Evolutionary conservation across 2,797 vertebrate genomes (phyloP), one percentile per base, ranked within the genome.

Genomic region (Acanthurus leucopareius): DNA sequence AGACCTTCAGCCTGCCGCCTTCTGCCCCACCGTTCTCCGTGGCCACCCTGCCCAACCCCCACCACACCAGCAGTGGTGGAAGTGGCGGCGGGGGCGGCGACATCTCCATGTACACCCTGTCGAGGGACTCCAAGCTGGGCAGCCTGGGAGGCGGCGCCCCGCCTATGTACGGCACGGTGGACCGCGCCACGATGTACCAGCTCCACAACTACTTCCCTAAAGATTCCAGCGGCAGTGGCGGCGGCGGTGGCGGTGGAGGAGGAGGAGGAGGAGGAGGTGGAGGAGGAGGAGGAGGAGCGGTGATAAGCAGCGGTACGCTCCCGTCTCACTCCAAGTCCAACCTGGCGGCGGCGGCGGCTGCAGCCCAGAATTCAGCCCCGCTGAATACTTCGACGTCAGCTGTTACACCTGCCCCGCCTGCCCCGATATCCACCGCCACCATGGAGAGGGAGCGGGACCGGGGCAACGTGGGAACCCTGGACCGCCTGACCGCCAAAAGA

Each of bases 121-220:
- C 95, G 4, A 84, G 95, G 90, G 91, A 96, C 94, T 80, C 93
- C 84, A 95, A 95, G 83, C 83, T 94, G 67, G 93, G 92, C 69
- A 94, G 94, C 77, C 85, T 95, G 13, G 91, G 93, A 1, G 89
- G 86, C 4, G 93, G 91, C 0, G 93, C 90, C 22, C 94, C 95
- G 0, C 95, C 95, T 1, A 94, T 93, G 53, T 95, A 94, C 2
- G 94, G 94, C 81, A 95, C 95, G 0, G 94, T 93, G 66, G 96
- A 93, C 87, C 94, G 95, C 38, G 95, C 90, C 80, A 95, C 96
- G 2, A 96, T 98, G 79, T 97, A 97, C 89, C 97, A 97, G 87
- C 94, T 98, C 77, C 97, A 98, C 91, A 97, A 98, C 91, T 96
- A 97, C 93, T 97, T 98, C 89, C 97, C 97, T 1, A 97, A 97